Percentiles rank a stretch among this genome's conserved stretches.
phyloP scores from a whole-genome alignment of 2,797 vertebrate species.

The Acipenser oxyrinchus region DNA sequence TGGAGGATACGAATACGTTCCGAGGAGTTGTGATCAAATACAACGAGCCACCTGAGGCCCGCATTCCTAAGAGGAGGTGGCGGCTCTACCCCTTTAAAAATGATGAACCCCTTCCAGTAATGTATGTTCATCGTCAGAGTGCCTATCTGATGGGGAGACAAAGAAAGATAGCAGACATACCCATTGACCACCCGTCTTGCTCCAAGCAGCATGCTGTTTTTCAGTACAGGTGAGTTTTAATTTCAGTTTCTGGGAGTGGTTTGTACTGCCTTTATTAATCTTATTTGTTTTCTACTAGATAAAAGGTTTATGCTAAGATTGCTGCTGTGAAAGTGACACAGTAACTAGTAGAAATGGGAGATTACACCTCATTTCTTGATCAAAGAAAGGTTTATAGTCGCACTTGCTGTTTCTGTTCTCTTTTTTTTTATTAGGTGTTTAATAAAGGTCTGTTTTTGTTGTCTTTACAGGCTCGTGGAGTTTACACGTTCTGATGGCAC shows the following conservation, averaged over 20 bases:
- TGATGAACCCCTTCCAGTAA: slow-evolving; percentile 88
- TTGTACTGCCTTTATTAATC: no score
- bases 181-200: slow-evolving; percentile 95
- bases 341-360: neutral
- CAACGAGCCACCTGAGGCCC: slow-evolving; percentile 88
- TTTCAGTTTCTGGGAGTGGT: no score
- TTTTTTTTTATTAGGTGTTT: no score
- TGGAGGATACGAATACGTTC: slow-evolving; percentile 94
- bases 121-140: slow-evolving; percentile 95
- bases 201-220: slow-evolving; percentile 97
- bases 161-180: slow-evolving; percentile 88
- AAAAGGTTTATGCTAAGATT: no score
- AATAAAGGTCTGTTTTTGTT: neutral
- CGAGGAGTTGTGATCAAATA: slow-evolving; percentile 94
- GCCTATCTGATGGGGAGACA: slow-evolving; percentile 90
- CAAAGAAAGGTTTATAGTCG: neutral
- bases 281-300: no score
- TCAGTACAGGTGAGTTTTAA: slow-evolving; percentile 78
- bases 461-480: slow-evolving; percentile 66
- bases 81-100: slow-evolving; percentile 95
- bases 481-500: slow-evolving; percentile 79
- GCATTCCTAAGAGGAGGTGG: slow-evolving; percentile 90
- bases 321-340: no score
- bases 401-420: no score
- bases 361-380: neutral